These are phyloP conservation scores for Dromas ardeola DNA, from an alignment of 2,113 vertebrate genomes.

Conservation along the genomic window DNA sequence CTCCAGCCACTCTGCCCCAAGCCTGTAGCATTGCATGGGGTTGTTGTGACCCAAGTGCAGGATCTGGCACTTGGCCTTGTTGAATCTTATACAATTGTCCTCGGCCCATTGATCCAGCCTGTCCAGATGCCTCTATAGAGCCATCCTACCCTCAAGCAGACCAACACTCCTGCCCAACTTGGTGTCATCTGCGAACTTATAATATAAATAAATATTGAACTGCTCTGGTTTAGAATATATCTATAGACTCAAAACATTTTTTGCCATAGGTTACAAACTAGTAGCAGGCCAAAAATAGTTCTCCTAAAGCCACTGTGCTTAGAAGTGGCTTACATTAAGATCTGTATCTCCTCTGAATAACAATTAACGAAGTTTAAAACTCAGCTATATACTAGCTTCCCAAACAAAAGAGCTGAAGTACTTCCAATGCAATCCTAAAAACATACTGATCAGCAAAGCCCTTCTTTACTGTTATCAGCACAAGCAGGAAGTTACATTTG, in stretches of 20 bases:
- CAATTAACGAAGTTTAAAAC: neutral
- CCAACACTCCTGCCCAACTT: neutral
- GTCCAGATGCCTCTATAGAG: neutral
- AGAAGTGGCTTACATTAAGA: neutral
- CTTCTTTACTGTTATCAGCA: neutral
- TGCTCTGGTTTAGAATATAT: neutral
- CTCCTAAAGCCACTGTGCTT: neutral
- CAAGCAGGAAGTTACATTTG: neutral
- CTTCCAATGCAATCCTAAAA: neutral
- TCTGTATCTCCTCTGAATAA: neutral
- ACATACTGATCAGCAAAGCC: neutral
- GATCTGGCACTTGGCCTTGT: neutral
- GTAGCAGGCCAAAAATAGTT: neutral
- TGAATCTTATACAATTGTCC: neutral
- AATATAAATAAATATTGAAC: neutral
- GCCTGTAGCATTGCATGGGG: fast-evolving
- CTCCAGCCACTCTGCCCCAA: neutral
- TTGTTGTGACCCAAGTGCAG: neutral
- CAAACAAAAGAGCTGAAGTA: neutral
- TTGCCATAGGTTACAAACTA: neutral
- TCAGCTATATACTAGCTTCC: neutral
- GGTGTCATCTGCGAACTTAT: neutral
- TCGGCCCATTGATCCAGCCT: fast-evolving
- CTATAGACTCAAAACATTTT: neutral
- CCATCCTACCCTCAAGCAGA: neutral